Percentiles rank a stretch among this genome's conserved stretches.
These are phyloP conservation scores for Distichodus sexfasciatus DNA, from an alignment of 2,797 vertebrate genomes.

Conservation along the genomic window DNA sequence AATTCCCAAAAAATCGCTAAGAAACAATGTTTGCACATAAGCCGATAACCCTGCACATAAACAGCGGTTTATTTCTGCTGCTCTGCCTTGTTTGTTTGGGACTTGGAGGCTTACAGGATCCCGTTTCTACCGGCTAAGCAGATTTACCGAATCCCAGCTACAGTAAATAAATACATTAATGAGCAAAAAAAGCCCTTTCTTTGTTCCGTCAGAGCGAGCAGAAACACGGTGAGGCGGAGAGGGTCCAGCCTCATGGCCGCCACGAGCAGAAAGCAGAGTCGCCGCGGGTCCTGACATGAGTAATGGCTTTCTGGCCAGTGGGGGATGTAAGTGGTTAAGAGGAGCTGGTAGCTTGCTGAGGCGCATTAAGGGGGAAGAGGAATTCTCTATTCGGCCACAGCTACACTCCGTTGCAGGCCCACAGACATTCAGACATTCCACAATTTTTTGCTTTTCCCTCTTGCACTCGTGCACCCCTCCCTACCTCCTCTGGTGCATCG, in stretches of 20 bases:
- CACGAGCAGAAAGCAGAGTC: not conserved
- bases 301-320: slow-evolving; percentile 17
- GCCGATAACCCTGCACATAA: slow-evolving; percentile 61
- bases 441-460: not conserved
- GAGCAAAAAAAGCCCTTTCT: slow-evolving; percentile 44
- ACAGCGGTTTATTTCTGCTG: slow-evolving; percentile 58
- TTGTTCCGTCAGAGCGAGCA: slow-evolving; percentile 35
- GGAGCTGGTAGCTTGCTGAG: slow-evolving; percentile 16
- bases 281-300: not conserved
- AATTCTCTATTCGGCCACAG: slow-evolving; percentile 11
- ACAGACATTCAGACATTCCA: not conserved
- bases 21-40: slow-evolving; percentile 44
- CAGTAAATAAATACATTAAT: slow-evolving; percentile 53
- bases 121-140: slow-evolving; percentile 66
- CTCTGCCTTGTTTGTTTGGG: slow-evolving; percentile 60
- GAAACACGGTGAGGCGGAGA: slow-evolving; percentile 20
- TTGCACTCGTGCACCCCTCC: slow-evolving; percentile 4
- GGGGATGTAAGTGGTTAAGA: slow-evolving; percentile 27
- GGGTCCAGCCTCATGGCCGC: slow-evolving; percentile 9
- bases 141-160: slow-evolving; percentile 65
- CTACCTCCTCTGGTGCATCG: slow-evolving; percentile 7
- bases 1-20: too few relatives aligned
- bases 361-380: slow-evolving; percentile 29
- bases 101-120: slow-evolving; percentile 32
- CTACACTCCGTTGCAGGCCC: not conserved